Conservation (phyloP, 2,113 vertebrate genomes). For the Colistium nudipinnis region DNA sequence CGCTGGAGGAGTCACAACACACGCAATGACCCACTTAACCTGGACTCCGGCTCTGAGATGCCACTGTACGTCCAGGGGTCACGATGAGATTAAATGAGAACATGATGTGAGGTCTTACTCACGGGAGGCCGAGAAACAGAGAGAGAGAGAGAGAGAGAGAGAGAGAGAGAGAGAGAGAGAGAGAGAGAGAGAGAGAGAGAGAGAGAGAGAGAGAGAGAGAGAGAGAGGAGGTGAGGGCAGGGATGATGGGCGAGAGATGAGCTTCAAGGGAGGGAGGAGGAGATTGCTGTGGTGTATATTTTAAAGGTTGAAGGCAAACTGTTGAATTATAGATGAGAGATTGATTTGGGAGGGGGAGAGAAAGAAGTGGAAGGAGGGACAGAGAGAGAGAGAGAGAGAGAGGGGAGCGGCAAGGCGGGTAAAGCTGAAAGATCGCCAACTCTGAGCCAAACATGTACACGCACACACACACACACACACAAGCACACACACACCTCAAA, state of each 20-base stretch:
- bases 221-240: constrained; percentile 16
- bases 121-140: neutral
- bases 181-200: constrained; percentile 40
- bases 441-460: constrained; percentile 38
- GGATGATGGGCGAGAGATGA: constrained; percentile 46
- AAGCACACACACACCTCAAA: constrained; percentile 28
- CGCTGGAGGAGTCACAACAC: neutral
- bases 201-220: constrained; percentile 40
- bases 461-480: constrained; percentile 28
- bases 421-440: constrained; percentile 48
- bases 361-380: constrained; percentile 6
- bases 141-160: constrained; percentile 17
- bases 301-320: constrained; percentile 79
- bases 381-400: constrained; percentile 12
- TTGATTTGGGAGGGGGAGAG: constrained; percentile 70
- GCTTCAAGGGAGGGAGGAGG: constrained; percentile 46
- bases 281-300: constrained; percentile 75
- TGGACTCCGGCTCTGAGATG: constrained; percentile 7
- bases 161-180: constrained; percentile 33
- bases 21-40: constrained; percentile 9
- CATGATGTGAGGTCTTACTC: constrained; percentile 44
- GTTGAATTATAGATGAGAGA: constrained; percentile 81
- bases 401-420: neutral
- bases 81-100: constrained; percentile 45
- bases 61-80: constrained; percentile 1